Conservation (phyloP, 1,140 invertebrate genomes). For the Himalopsyche phryganea region DNA sequence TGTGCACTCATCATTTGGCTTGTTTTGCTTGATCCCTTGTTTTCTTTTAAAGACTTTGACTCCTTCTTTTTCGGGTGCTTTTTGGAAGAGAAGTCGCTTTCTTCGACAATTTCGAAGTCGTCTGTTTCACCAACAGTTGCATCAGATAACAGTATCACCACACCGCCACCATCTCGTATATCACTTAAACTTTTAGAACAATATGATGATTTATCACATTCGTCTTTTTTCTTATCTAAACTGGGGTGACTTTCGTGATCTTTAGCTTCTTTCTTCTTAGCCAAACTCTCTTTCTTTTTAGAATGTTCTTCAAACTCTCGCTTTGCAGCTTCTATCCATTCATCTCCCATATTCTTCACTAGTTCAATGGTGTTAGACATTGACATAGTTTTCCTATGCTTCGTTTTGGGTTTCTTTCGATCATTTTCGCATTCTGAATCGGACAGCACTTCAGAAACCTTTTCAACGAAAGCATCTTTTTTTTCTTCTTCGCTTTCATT, state of each 20-base stretch:
- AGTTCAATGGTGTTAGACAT: constrained; percentile 70
- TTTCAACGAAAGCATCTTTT: constrained; percentile 8
- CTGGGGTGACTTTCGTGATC: not conserved
- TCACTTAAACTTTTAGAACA: constrained; percentile 1
- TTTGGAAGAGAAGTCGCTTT: constrained; percentile 43
- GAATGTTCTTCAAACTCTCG: constrained; percentile 45
- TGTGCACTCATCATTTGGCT: constrained; percentile 42
- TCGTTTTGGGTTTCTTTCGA: constrained; percentile 39
- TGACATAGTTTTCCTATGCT: constrained; percentile 74
- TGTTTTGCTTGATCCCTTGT: constrained; percentile 42
- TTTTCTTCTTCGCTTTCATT: constrained; percentile 7
- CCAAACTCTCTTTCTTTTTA: constrained; percentile 39
- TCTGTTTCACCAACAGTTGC: constrained; percentile 28
- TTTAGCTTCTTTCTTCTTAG: constrained; percentile 19
- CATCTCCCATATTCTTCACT: constrained; percentile 47
- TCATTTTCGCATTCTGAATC: constrained; percentile 28
- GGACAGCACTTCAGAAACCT: constrained; percentile 12
- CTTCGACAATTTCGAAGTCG: constrained; percentile 35
- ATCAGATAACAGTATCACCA: constrained; percentile 25
- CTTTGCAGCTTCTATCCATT: constrained; percentile 46
- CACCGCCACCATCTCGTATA: not conserved
- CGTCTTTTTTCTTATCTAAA: constrained; percentile 1
- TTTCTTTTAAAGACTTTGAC: constrained; percentile 39
- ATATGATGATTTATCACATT: not conserved
- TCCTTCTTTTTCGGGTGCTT: constrained; percentile 44